These are phyloP conservation scores for Parus major DNA, from an alignment of 2,113 vertebrate genomes.

Conservation along the genomic window DNA sequence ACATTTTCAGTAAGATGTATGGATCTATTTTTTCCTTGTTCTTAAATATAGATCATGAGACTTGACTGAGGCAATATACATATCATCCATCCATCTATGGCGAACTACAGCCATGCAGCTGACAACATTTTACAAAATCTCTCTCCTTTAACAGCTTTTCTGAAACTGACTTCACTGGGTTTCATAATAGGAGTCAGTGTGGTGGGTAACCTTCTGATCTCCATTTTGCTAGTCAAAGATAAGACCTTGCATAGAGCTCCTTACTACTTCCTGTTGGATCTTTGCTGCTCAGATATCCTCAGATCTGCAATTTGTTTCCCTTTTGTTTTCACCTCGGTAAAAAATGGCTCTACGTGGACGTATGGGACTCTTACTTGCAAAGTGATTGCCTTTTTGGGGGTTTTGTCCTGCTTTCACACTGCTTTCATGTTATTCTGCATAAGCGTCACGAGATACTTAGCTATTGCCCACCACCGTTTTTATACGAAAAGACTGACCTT, in stretches of 20 bases:
- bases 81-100: conserved; percentile 99
- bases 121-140: conserved; percentile 99
- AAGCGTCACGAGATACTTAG: conserved; percentile 97
- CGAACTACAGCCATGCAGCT: conserved; percentile 99
- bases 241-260: conserved; percentile 98
- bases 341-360: conserved; percentile 97
- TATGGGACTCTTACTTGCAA: conserved; percentile 98
- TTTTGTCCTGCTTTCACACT: conserved; percentile 98
- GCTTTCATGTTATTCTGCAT: conserved; percentile 99
- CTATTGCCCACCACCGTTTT: conserved; percentile 98
- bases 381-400: conserved; percentile 98
- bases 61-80: conserved; percentile 96
- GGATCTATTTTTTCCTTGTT: conserved; percentile 91
- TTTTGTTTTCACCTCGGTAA: conserved; percentile 99
- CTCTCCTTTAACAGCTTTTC: conserved; percentile 98
- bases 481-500: conserved; percentile 98
- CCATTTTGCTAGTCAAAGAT: conserved; percentile 99
- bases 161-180: conserved; percentile 99
- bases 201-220: conserved; percentile 99
- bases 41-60: conserved; percentile 95
- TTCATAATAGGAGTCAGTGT: conserved; percentile 99
- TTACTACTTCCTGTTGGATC: conserved; percentile 98
- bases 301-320: conserved; percentile 99
- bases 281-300: conserved; percentile 97
- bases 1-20: conserved; percentile 95